Evolutionary conservation across 1,140 invertebrate genomes (phyloP).

Genomic region (Tribolium castaneum): DNA sequence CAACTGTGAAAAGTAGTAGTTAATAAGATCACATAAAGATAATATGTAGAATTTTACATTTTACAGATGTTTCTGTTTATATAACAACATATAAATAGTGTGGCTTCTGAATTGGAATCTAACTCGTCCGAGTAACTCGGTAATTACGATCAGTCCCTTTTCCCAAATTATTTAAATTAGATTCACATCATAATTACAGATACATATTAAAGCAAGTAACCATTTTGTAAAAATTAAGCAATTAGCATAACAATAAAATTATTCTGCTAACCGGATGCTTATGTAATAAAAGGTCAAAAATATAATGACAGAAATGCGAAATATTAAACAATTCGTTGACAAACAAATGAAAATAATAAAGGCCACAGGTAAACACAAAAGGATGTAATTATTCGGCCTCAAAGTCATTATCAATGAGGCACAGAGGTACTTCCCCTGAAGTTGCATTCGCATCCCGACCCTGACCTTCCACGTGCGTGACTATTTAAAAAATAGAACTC

Average conservation of each 20-base stretch:
- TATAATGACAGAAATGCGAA: slow-evolving; percentile 41
- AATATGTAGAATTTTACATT: slow-evolving; percentile 27
- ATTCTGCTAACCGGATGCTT: slow-evolving; percentile 33
- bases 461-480: neutral
- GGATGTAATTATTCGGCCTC: slow-evolving; percentile 1
- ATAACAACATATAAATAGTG: slow-evolving; percentile 11
- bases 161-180: neutral
- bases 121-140: neutral
- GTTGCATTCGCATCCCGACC: neutral
- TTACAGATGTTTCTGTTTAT: slow-evolving; percentile 26
- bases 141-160: neutral
- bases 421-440: neutral
- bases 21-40: slow-evolving; percentile 29
- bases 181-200: neutral
- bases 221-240: slow-evolving; percentile 36
- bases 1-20: slow-evolving; percentile 25
- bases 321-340: slow-evolving; percentile 28
- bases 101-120: neutral
- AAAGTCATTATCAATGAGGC: neutral
- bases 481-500: neutral
- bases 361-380: slow-evolving; percentile 1
- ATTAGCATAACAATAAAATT: slow-evolving; percentile 42
- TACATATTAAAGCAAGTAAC: neutral
- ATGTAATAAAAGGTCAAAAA: slow-evolving; percentile 43
- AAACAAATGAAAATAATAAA: slow-evolving; percentile 29